Conservation (phyloP, 1,140 invertebrate species). For the Tetraneura akinire region DNA sequence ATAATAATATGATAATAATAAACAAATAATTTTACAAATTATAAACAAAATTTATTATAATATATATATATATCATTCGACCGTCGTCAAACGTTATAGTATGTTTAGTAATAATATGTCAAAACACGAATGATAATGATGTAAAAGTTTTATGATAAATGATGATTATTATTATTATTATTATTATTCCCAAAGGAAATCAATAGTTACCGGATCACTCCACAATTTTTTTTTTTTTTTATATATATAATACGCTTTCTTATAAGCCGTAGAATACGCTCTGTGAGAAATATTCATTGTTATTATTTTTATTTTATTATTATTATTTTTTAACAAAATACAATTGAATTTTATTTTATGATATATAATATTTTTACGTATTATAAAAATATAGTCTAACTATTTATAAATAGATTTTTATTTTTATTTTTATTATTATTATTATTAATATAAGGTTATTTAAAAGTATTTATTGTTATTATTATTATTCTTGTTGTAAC, state of each 20-base stretch:
- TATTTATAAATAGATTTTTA: not conserved
- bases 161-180: not conserved
- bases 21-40: no score
- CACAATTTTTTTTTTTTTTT: constrained; percentile 8
- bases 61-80: not conserved
- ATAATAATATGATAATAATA: not conserved
- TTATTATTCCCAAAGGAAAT: constrained; percentile 48
- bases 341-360: not conserved
- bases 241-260: not conserved
- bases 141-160: no score
- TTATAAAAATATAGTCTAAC: constrained; percentile 9
- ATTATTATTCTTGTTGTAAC: constrained; percentile 18
- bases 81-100: no score
- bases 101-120: no score
- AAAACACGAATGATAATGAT: no score
- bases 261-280: not conserved
- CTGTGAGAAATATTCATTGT: constrained; percentile 30
- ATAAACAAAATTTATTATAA: not conserved
- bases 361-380: not conserved
- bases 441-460: constrained; percentile 42
- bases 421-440: constrained; percentile 48
- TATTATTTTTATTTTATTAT: constrained; percentile 34
- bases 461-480: constrained; percentile 48
- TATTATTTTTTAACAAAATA: constrained; percentile 26
- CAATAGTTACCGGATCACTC: constrained; percentile 49